Evolutionary conservation across 1,140 invertebrate species (phyloP).

Genomic region (Orchesella cincta): DNA sequence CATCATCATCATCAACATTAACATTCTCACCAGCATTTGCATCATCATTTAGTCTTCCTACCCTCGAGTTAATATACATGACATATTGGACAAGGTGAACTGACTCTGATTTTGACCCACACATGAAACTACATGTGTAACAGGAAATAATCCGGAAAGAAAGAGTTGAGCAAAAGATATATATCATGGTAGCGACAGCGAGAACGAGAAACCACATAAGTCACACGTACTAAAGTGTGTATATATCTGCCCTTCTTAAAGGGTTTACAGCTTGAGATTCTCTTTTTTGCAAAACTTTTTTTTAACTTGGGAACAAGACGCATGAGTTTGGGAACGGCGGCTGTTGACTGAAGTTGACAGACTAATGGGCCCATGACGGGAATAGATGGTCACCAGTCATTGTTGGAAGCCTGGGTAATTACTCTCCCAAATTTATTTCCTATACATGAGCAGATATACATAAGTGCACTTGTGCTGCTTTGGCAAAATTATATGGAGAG

Average conservation of each 20-base stretch:
- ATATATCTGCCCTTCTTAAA: no score
- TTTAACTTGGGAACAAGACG: neutral
- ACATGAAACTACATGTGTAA: neutral
- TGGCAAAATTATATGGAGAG: neutral
- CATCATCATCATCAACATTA: no score
- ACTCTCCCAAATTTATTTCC: slow-evolving; percentile 5
- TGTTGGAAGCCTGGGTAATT: neutral
- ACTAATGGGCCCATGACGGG: slow-evolving; percentile 11
- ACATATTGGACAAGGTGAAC: neutral
- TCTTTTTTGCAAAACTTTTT: no score
- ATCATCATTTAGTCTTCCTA: no score
- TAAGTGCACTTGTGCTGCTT: neutral
- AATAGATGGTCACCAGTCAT: slow-evolving; percentile 3
- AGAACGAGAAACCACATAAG: no score
- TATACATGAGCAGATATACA: neutral
- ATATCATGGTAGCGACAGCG: no score
- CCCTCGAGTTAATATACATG: no score
- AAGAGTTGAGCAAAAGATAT: no score
- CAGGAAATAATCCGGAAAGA: neutral
- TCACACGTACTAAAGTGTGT: no score
- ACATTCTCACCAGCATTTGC: no score
- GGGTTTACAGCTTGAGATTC: no score
- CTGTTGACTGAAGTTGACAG: slow-evolving; percentile 17
- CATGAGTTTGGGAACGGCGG: neutral
- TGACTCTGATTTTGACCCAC: neutral